Evolutionary conservation across 2,113 vertebrate species (phyloP).

Genomic region (Chionis minor): DNA sequence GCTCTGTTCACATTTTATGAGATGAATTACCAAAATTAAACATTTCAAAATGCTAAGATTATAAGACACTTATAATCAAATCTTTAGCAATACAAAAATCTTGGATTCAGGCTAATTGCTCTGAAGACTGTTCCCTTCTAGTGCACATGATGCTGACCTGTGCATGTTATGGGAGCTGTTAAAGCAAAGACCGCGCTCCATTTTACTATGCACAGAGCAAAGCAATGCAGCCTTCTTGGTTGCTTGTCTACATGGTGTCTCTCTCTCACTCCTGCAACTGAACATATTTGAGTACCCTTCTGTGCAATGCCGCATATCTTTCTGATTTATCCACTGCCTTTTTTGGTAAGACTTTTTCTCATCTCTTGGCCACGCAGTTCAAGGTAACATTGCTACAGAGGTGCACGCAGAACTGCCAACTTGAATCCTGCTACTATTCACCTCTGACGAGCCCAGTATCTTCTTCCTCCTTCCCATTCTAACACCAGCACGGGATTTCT

Average conservation of each 20-base stretch:
- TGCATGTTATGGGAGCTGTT: background rate
- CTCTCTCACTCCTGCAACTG: background rate
- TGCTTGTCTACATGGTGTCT: background rate
- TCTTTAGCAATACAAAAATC: background rate
- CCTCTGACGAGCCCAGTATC: background rate
- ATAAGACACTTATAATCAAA: background rate
- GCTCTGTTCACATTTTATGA: background rate
- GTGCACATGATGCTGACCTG: background rate
- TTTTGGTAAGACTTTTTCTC: background rate
- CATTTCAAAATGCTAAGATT: slow-evolving; percentile 20
- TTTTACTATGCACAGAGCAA: background rate
- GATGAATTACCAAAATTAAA: slow-evolving; percentile 16
- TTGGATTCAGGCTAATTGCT: background rate
- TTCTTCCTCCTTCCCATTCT: background rate
- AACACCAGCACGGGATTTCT: background rate
- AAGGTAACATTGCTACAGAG: background rate
- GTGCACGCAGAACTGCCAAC: background rate
- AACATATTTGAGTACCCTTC: background rate
- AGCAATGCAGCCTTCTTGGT: background rate
- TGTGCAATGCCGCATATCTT: background rate
- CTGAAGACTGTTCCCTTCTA: background rate
- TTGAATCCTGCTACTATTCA: background rate
- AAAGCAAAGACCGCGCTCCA: background rate
- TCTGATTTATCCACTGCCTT: background rate
- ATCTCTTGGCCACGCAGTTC: background rate